Base-by-base conservation (phyloP, 1,140 invertebrate species). In the Leptinotarsa defecta region DNA sequence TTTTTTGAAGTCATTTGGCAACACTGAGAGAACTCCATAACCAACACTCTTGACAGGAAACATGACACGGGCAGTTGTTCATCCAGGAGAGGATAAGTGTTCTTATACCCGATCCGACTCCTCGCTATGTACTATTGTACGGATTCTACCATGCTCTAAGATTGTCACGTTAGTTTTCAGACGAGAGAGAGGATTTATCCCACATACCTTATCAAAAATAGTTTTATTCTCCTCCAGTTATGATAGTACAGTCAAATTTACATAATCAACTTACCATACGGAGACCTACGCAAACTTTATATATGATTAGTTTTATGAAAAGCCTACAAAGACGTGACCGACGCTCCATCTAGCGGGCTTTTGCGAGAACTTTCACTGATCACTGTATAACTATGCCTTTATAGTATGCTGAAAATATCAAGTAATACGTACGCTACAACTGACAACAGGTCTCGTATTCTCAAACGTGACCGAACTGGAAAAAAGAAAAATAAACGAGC, bases 211-310 rank as follows among this genome's bases (percentile, higher is more conserved):
- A 65, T 61, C 52, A 48, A 24, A 13, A 73, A 73, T 34, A 24
- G 34, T 73, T 73, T 72, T 73, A 73, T 73, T 73, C 3, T 17
- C 71, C 52, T 48, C 19, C 24, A 48, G 19, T 61, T n/a, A 71
- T 43, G 48, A 73, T 48, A 73, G 27, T 67, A 73, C 71, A 73
- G 62, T 73, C 71, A 65, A 73, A 65, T 27, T 73, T 73, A 67
- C 71, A 73, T 34, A 34, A 48, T 49, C 17, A 73, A 73, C 71
- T 73, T 73, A 73, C 71, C 71, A 73, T 65, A 73, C 34, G 63
- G 19, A 65, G 71, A 73, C 71, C 71, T 73, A 73, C 20, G 34
- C 68, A 70, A 70, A 48, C 65, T 68, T 68, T 34, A 24, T 68
- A 24, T 22, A 68, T n/a, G n/a, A 68, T n/a, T 68, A 68, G 43